These are phyloP conservation scores for Tromatobia lineatoria DNA, from an alignment of 2,888 invertebrate species.

Conservation along the genomic window DNA sequence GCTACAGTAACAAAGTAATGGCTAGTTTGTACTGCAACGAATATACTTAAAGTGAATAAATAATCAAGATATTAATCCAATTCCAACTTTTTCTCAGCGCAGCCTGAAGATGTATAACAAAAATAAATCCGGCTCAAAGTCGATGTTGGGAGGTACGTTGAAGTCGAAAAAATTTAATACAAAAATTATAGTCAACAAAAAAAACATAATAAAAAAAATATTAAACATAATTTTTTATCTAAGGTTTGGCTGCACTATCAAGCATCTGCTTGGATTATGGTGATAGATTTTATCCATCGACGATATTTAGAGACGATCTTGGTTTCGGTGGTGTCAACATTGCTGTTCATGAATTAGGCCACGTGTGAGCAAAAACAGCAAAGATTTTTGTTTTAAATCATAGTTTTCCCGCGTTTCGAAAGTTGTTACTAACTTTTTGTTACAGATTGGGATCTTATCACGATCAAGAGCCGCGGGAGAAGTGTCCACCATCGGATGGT, in stretches of 20 bases:
- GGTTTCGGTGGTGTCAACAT: neutral
- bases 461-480: neutral
- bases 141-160: neutral
- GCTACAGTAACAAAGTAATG: neutral
- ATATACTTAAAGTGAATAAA: neutral
- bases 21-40: neutral
- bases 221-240: too few species aligned
- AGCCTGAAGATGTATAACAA: neutral
- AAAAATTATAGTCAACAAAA: too few species aligned
- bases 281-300: neutral
- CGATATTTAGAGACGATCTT: constrained; percentile 3
- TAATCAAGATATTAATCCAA: too few species aligned
- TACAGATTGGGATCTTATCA: neutral
- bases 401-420: neutral
- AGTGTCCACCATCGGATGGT: neutral
- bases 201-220: too few species aligned
- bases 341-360: constrained; percentile 9
- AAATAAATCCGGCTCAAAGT: neutral
- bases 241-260: neutral
- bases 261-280: neutral
- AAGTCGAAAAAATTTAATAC: too few species aligned
- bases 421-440: neutral
- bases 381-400: neutral
- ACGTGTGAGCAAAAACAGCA: neutral
- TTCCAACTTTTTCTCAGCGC: neutral